These are phyloP conservation scores for Apogon talboti DNA, from an alignment of 2,797 vertebrate genomes.

Conservation along the genomic window DNA sequence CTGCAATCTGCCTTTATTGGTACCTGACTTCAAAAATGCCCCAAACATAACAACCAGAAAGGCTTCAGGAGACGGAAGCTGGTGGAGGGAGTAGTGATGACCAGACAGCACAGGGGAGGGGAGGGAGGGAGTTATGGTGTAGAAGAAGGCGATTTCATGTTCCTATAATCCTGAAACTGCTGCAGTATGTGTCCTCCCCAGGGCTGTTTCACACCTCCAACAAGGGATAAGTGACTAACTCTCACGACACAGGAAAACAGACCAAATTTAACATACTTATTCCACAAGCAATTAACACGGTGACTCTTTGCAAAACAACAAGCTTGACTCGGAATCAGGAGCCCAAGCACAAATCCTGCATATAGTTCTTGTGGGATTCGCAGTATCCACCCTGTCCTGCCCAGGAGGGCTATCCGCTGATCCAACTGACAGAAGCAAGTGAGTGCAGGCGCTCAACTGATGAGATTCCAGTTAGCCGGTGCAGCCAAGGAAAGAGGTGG, in stretches of 20 bases:
- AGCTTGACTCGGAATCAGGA: constrained; percentile 39
- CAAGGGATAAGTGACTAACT: constrained; percentile 62
- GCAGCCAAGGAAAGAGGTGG: constrained; percentile 58
- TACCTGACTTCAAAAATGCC: constrained; percentile 25
- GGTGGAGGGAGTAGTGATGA: constrained; percentile 20
- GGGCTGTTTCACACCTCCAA: constrained; percentile 70
- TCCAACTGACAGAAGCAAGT: constrained; percentile 59
- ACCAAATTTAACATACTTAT: constrained; percentile 52
- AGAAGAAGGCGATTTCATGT: constrained; percentile 71
- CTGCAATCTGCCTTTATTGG: neutral
- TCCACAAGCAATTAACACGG: constrained; percentile 70
- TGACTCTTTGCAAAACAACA: constrained; percentile 63
- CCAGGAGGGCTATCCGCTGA: constrained; percentile 52
- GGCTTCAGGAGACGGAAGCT: constrained; percentile 27
- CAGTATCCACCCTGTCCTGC: constrained; percentile 47
- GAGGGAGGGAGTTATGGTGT: constrained; percentile 39
- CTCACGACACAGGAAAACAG: constrained; percentile 34
- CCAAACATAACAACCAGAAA: constrained; percentile 4
- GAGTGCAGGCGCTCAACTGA: constrained; percentile 52
- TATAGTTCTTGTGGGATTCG: constrained; percentile 50
- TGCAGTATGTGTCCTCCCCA: constrained; percentile 51
- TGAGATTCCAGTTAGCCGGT: constrained; percentile 65
- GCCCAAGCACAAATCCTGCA: constrained; percentile 41
- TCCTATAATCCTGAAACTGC: constrained; percentile 66
- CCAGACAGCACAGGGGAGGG: constrained; percentile 17